Conservation (phyloP, 2,888 invertebrate genomes). For the Lampropteryx suffumata region DNA sequence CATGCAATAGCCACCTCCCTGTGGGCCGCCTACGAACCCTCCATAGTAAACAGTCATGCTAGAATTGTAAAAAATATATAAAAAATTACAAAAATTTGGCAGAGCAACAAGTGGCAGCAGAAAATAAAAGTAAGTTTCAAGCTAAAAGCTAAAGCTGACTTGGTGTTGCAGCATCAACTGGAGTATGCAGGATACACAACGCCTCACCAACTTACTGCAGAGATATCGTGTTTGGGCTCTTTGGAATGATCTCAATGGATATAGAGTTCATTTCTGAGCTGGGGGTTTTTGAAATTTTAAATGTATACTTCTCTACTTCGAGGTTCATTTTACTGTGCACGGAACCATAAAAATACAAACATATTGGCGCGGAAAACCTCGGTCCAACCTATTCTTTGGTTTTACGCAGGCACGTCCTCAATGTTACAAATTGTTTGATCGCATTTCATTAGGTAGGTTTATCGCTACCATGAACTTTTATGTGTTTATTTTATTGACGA, state of each 20-base stretch:
- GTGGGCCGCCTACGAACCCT: conserved; percentile 65
- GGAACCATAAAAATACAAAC: conserved; percentile 4
- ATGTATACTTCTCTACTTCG: too few species aligned
- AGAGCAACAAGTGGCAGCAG: not conserved
- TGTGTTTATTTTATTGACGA: conserved; percentile 29
- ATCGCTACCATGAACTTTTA: conserved; percentile 27
- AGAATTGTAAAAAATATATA: conserved; percentile 12
- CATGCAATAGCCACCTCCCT: conserved; percentile 63
- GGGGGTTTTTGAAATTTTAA: too few species aligned
- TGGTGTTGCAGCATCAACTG: too few species aligned
- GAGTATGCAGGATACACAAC: too few species aligned
- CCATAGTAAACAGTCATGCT: conserved; percentile 68
- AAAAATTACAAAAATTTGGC: not conserved
- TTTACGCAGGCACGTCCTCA: conserved; percentile 24
- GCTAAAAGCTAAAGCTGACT: too few species aligned
- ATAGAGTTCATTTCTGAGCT: too few species aligned
- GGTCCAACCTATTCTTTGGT: conserved; percentile 9
- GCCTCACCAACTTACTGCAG: too few species aligned
- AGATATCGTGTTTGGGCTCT: too few species aligned
- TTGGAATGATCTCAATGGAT: too few species aligned
- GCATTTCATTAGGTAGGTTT: conserved; percentile 32
- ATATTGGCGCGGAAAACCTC: conserved; percentile 12
- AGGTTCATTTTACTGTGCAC: not conserved
- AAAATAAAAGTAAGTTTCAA: too few species aligned
- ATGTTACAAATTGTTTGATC: conserved; percentile 30